These are phyloP conservation scores for Sylvietta virens DNA, from an alignment of 2,113 vertebrate genomes.

Conservation along the genomic window DNA sequence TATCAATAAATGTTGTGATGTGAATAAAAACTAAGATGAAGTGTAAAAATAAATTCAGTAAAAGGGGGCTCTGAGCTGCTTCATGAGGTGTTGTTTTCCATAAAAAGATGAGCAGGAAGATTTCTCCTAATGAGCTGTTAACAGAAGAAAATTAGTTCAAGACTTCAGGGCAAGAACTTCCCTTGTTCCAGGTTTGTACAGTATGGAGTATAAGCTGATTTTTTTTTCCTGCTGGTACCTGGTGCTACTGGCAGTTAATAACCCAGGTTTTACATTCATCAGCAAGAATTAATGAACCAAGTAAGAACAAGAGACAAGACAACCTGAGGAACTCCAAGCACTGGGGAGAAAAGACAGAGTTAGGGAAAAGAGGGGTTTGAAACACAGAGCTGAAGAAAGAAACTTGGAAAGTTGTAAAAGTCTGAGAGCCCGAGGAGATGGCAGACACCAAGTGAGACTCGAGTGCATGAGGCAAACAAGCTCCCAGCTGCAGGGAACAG, in stretches of 20 bases:
- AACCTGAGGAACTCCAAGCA: background rate
- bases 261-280: background rate
- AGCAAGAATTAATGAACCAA: background rate
- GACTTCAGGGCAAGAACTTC: conserved; percentile 37
- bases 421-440: background rate
- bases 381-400: background rate
- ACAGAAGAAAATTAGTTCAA: conserved; percentile 4
- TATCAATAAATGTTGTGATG: background rate
- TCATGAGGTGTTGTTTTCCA: background rate
- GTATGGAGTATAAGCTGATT: background rate
- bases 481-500: background rate
- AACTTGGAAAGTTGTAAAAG: background rate
- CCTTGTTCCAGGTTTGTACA: background rate
- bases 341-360: background rate
- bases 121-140: background rate
- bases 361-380: background rate
- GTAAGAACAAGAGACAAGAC: background rate
- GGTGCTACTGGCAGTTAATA: background rate
- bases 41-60: too few species aligned
- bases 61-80: background rate
- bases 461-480: background rate
- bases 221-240: background rate
- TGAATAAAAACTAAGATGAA: background rate
- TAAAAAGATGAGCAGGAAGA: background rate
- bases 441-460: background rate